These are phyloP conservation scores for Pseudococcus viburni DNA, from an alignment of 2,888 invertebrate genomes.

Conservation along the genomic window DNA sequence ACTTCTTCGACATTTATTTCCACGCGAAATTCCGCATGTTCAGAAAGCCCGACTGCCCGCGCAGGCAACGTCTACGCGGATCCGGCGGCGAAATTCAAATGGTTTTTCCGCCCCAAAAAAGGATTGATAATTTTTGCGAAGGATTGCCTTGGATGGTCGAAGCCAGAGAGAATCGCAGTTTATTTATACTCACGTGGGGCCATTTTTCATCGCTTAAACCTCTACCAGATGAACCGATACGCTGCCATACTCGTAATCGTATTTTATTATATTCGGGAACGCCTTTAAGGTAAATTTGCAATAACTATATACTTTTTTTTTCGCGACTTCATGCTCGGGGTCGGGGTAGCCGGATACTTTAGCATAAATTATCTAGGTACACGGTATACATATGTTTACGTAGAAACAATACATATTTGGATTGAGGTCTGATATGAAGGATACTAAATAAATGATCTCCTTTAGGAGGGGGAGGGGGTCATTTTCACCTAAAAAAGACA, in stretches of 20 bases:
- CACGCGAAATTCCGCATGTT: constrained; percentile 79
- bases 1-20: constrained; percentile 86
- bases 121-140: constrained; percentile 79
- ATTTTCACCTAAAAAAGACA: no score
- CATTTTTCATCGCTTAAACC: constrained; percentile 80
- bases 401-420: no score
- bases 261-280: constrained; percentile 86
- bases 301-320: not conserved
- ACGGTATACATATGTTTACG: no score
- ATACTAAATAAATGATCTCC: no score
- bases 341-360: no score
- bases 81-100: constrained; percentile 80
- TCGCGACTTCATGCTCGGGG: no score
- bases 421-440: no score
- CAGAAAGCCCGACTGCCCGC: constrained; percentile 76
- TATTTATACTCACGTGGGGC: constrained; percentile 88
- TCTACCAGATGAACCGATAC: constrained; percentile 74
- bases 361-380: no score
- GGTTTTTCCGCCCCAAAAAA: constrained; percentile 76
- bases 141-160: constrained; percentile 85
- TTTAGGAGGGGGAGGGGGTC: no score
- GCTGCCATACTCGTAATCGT: constrained; percentile 84
- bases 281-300: constrained; percentile 72
- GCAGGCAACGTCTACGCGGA: constrained; percentile 76
- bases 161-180: constrained; percentile 84